Conservation (phyloP, 2,888 invertebrate species). For the Diarsia rubi region DNA sequence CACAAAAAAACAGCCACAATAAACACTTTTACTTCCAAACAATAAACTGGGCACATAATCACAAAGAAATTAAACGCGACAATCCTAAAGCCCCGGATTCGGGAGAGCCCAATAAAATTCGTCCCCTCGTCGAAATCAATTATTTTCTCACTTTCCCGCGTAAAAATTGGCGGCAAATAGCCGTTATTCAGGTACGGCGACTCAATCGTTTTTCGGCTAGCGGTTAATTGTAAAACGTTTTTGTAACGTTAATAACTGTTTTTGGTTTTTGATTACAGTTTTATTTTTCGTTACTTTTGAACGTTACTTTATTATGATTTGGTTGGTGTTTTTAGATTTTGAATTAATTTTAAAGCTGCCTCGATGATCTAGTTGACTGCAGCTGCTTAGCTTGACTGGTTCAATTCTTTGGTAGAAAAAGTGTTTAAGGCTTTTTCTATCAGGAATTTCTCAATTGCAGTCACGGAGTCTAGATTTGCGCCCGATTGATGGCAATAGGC, state of each 20-base stretch:
- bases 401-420: too few species aligned
- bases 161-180: conserved; percentile 81
- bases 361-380: too few species aligned
- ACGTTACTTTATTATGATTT: too few species aligned
- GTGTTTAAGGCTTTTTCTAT: too few species aligned
- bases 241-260: conserved; percentile 36
- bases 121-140: conserved; percentile 81
- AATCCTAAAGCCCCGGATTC: conserved; percentile 23
- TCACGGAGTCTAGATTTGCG: too few species aligned
- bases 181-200: conserved; percentile 59
- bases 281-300: neutral
- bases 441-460: too few species aligned
- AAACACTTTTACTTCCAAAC: conserved; percentile 34
- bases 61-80: conserved; percentile 63
- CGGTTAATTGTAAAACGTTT: conserved; percentile 77
- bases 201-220: conserved; percentile 71
- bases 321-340: neutral
- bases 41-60: conserved; percentile 61
- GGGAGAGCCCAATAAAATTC: conserved; percentile 60
- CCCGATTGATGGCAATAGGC: too few species aligned
- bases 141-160: conserved; percentile 85
- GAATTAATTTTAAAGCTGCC: neutral
- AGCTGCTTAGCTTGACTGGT: too few species aligned
- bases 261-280: neutral
- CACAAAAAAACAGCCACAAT: conserved; percentile 17